Evolutionary conservation across 2,888 invertebrate species (phyloP).

Genomic region (Sinotaia quadrata): DNA sequence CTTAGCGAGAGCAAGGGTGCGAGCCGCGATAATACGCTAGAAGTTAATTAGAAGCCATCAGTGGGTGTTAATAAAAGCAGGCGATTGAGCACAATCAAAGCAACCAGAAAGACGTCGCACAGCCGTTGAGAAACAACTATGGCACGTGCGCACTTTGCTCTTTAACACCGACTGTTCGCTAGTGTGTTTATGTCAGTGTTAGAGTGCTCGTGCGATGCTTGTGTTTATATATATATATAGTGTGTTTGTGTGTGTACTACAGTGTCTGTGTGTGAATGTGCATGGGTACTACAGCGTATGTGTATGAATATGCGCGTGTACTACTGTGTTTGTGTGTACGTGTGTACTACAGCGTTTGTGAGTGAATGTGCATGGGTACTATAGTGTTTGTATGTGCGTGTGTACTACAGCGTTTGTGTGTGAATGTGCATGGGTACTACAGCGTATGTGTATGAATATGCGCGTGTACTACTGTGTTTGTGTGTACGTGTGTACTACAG

Average conservation of each 20-base stretch:
- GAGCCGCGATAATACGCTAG: not conserved
- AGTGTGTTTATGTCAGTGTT: not conserved
- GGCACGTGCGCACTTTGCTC: not conserved
- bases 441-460: too few relatives aligned
- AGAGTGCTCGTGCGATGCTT: not conserved
- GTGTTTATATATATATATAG: not conserved
- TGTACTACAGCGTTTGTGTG: too few relatives aligned
- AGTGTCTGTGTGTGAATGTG: not conserved
- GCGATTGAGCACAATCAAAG: not conserved
- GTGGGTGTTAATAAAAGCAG: constrained; percentile 1
- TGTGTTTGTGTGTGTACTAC: too few relatives aligned
- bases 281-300: too few relatives aligned
- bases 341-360: constrained; percentile 4
- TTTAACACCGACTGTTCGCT: not conserved
- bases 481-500: too few relatives aligned
- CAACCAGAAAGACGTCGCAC: not conserved
- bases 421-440: too few relatives aligned
- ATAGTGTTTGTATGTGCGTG: too few relatives aligned
- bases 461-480: too few relatives aligned
- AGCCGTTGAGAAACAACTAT: not conserved
- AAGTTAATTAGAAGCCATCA: constrained; percentile 15
- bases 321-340: too few relatives aligned
- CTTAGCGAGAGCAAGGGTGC: not conserved
- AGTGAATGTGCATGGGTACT: not conserved
- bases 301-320: too few relatives aligned